Evolutionary conservation across 2,113 vertebrate genomes (phyloP), one percentile per base, ranked within the genome.

Genomic region (Leuciscus idus): DNA sequence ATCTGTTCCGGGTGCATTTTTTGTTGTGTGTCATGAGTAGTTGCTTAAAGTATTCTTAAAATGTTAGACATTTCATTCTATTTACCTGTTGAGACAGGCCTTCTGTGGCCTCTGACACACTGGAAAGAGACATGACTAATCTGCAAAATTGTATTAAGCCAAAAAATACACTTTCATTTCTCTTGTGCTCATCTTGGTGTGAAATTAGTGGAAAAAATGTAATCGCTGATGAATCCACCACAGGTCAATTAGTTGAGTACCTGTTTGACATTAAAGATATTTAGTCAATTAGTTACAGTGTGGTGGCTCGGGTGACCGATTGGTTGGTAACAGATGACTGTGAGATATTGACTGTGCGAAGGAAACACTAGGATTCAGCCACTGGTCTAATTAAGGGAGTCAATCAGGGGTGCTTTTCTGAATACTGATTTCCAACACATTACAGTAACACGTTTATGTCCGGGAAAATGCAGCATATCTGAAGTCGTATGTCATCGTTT

Each of bases 201-300:
- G 86, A 87, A 89, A 87, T 89, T 85, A 87, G 79, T 68, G 72
- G 52, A 55, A 55, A 85, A 81, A 89, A 83, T 70, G 85, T 89
- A 87, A 85, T 89, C 85, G 80, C 78, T 87, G 84, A 87, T 57
- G 64, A 87, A 89, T 78, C 88, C 59, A 75, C 48, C 83, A 66
- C 50, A 89, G 88, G 88, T 89, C 85, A 89, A 73, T 85, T 87
- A 85, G 77, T 46, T 39, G 66, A 72, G 26, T 82, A 75, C 59
- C 62, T 72, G 85, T 59, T 55, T 75, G n/a, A 23, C 82, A 70
- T 76, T 79, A 61, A 68, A 43, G 52, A 26, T 78, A 61, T 46
- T 84, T 59, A 46, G 85, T 74, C 88, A 11, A 64, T 84, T 59
- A 26, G 85, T 55, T 86, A 87, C 62, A 78, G 57, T 87, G 79